These are phyloP conservation scores for Atta cephalotes DNA, from an alignment of 1,140 invertebrate genomes.

Conservation along the genomic window DNA sequence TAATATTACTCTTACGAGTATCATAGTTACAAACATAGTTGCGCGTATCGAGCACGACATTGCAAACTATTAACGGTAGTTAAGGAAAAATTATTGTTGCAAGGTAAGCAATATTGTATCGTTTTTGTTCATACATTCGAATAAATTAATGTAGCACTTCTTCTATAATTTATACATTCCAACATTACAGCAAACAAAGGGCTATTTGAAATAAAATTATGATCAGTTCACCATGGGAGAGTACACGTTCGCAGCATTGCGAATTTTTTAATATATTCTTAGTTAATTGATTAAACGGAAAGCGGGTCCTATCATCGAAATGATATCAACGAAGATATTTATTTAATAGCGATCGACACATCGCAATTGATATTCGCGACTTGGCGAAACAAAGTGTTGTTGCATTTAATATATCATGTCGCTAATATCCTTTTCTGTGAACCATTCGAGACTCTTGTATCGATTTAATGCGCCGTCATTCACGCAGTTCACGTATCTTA, in stretches of 20 bases:
- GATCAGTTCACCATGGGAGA: constrained; percentile 51
- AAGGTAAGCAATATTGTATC: constrained; percentile 29
- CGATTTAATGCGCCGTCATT: constrained; percentile 61
- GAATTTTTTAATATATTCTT: constrained; percentile 14
- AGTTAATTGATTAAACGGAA: constrained; percentile 6
- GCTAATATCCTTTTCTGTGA: constrained; percentile 35
- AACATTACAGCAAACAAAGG: constrained; percentile 10
- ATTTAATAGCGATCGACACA: constrained; percentile 30
- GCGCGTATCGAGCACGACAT: background rate
- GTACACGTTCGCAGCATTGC: background rate
- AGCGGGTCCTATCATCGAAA: constrained; percentile 6
- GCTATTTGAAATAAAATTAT: constrained; percentile 10
- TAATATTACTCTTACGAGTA: constrained; percentile 6
- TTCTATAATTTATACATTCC: constrained; percentile 30
- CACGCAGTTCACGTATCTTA: constrained; percentile 54
- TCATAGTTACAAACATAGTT: constrained; percentile 5
- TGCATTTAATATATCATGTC: constrained; percentile 19
- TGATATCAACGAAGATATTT: constrained; percentile 37
- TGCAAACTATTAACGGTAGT: background rate
- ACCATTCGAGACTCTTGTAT: constrained; percentile 60
- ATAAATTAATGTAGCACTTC: constrained; percentile 20
- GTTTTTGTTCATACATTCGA: constrained; percentile 7
- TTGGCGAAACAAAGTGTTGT: constrained; percentile 1
- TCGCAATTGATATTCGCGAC: constrained; percentile 30
- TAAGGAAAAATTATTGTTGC: constrained; percentile 37